Evolutionary conservation across 2,888 invertebrate genomes (phyloP), one percentile per base, ranked within the genome.

Genomic region (Tillus elongatus): DNA sequence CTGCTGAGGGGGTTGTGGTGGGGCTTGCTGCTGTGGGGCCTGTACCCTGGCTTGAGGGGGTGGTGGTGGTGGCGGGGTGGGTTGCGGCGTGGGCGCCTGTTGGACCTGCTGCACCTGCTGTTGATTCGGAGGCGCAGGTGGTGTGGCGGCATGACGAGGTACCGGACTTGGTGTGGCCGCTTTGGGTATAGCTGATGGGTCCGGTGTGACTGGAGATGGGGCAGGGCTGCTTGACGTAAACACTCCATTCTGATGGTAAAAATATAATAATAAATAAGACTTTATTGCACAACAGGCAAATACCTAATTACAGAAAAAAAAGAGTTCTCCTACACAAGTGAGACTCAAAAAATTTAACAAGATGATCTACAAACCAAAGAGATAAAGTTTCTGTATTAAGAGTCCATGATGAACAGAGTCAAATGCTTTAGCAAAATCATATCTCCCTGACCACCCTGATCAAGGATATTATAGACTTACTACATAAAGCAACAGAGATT

Each of bases 121-220:
- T n/a, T n/a, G n/a, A n/a, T n/a, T n/a, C 61, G 36, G 70, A 58
- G 43, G 70, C 63, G 58, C 59, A 10, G 61, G 61, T 12, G 71
- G 72, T 37, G 73, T 67, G 36, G 72, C 64, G 33, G 71, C 68
- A 57, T 70, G 66, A 57, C 72, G 44, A 37, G 58, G 59, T 13
- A 55, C 46, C 15, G 57, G 64, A 4, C 69, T 69, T 13, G 72
- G 73, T 24, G 73, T 71, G 2, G 70, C 66, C 15, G 72, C 66
- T 45, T 69, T 71, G 37, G 72, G 68, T 48, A 69, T 68, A 24
- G 70, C 66, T 48, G 69, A 63, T 3, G 69, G 65, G 39, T 71
- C 70, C 3, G 72, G 70, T 16, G 71, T 68, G 46, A 69, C 71
- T 2, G 74, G 73, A 42, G 73, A 72, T 4, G 73, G 73, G 28